Evolutionary conservation across 2,888 invertebrate genomes (phyloP), one percentile per base, ranked within the genome.

Genomic region (Megastigmus dorsalis): DNA sequence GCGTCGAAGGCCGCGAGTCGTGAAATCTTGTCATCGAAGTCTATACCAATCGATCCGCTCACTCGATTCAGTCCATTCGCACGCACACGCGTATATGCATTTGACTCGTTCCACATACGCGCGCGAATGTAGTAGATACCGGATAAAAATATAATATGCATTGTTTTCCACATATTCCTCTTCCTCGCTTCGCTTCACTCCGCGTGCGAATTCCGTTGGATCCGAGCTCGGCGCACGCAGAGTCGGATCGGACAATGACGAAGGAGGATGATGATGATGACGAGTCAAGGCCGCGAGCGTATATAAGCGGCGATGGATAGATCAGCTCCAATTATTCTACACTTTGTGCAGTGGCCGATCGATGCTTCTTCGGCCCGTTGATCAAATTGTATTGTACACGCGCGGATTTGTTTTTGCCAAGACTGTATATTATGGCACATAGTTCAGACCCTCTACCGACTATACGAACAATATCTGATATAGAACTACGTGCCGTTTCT

Each of bases 1-100:
- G n/a, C 48, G 33, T 38, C 38, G 38, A 54, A 65, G 65, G 65
- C 52, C 52, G 28, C n/a, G n/a, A n/a, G n/a, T 52, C 15, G 41
- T 65, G 65, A 65, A n/a, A 65, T 65, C 52, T 52, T 65, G 52
- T n/a, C 52, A 65, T 65, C 15, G 18, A 65, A 52, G 20, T 41
- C 65, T 26, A 13, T 13, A 30, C 28, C 52, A 18, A 36, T n/a
- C 20, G 18, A 18, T 7, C 13, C n/a, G 57, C 33, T 20, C 15
- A n/a, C n/a, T 18, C 18, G 38, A 1, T 15, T 0, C 0, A 38
- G 41, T 55, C 43, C 43, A n/a, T 54, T 54, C 43, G 30, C 33
- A 10, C 36, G 13, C 13, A 57, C 1, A 38, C 6, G n/a, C 9
- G 4, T 26, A 26, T 7, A 18, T 50, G n/a, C n/a, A n/a, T n/a